A percentile compares a stretch with the other conserved stretches of the same genome.
Evolutionary conservation across 2,797 vertebrate genomes (phyloP).

Genomic region (Lagodon rhomboides): DNA sequence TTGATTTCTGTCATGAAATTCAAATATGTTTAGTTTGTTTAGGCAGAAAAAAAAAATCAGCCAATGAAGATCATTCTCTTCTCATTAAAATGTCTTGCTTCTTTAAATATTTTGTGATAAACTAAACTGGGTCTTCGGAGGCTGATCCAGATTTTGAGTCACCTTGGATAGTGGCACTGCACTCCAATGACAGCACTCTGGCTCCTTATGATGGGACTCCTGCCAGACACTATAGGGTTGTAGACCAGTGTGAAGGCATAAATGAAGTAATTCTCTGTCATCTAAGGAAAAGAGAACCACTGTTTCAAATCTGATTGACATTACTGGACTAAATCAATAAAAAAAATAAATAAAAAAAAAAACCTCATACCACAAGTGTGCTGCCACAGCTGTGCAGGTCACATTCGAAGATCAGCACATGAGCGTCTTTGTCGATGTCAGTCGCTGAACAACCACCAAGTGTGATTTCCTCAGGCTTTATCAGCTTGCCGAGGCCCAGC

Average conservation of each 20-base stretch:
- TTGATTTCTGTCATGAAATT: no score
- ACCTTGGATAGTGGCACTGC: constrained; percentile 64
- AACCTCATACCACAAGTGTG: constrained; percentile 42
- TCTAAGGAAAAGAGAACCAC: constrained; percentile 17
- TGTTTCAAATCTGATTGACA: fast-evolving
- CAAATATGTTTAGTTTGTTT: no score
- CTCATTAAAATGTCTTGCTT: no score
- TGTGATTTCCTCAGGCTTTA: constrained; percentile 51
- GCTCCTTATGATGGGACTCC: constrained; percentile 38
- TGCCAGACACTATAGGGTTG: constrained; percentile 29
- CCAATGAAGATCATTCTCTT: no score
- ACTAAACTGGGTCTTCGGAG: background rate
- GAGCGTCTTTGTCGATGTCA: constrained; percentile 35
- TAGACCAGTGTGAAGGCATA: constrained; percentile 67
- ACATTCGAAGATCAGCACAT: constrained; percentile 56
- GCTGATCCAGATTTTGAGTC: background rate
- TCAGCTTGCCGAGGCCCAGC: constrained; percentile 39
- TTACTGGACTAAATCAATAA: no score
- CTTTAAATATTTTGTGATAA: no score
- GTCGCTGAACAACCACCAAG: constrained; percentile 64
- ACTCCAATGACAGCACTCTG: constrained; percentile 37
- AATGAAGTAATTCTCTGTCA: constrained; percentile 38
- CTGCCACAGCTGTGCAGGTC: constrained; percentile 66
- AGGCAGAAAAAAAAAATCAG: no score
- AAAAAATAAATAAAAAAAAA: no score